These are phyloP conservation scores for Tetanocera ferruginea DNA, from an alignment of 2,888 invertebrate genomes.

Conservation along the genomic window DNA sequence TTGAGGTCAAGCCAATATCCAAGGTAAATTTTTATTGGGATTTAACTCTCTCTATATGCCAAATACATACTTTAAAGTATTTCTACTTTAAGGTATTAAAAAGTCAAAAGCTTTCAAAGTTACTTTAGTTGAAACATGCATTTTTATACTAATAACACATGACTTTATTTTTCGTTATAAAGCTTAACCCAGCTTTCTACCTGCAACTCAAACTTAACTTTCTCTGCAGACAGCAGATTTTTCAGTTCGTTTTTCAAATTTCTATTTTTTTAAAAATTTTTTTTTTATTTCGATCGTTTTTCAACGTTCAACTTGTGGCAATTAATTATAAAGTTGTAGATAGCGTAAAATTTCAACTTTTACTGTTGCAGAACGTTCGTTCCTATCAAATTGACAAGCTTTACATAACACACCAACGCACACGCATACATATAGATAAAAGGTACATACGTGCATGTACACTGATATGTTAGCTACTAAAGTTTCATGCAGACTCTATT, in stretches of 20 bases:
- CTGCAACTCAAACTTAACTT: neutral
- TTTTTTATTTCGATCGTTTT: neutral
- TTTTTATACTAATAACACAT: no score
- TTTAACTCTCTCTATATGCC: no score
- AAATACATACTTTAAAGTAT: no score
- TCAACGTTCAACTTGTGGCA: conserved; percentile 6
- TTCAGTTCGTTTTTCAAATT: neutral
- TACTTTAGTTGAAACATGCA: no score
- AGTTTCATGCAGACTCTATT: neutral
- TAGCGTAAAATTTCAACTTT: neutral
- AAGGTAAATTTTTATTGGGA: no score
- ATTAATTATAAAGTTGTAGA: conserved; percentile 23
- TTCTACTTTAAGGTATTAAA: no score
- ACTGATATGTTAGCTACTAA: neutral
- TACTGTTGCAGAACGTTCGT: neutral
- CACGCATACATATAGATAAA: neutral
- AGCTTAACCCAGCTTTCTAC: neutral
- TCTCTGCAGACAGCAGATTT: neutral
- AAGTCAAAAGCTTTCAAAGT: no score
- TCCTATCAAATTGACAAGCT: neutral
- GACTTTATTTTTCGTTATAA: no score
- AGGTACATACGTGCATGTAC: neutral
- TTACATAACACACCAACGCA: neutral
- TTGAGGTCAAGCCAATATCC: no score
- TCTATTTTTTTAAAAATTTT: neutral